These are phyloP conservation scores for Ochotona princeps DNA, from an alignment of 2,113 vertebrate species.

Conservation along the genomic window DNA sequence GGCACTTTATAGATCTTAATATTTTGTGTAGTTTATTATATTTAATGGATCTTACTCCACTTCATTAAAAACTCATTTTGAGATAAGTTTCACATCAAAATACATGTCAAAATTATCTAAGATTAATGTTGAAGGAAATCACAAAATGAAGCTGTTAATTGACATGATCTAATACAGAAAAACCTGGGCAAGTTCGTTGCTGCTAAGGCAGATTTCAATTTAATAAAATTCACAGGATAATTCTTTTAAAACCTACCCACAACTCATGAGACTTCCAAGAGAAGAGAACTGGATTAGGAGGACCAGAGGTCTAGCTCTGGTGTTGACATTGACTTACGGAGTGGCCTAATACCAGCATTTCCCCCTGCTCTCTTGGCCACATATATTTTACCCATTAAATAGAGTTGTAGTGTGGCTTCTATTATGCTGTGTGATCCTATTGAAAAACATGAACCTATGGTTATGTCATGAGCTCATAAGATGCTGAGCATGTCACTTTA, in stretches of 20 bases:
- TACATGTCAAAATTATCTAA: conserved; percentile 12
- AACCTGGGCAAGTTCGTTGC: background rate
- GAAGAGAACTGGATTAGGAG: background rate
- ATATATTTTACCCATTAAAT: background rate
- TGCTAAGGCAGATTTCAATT: background rate
- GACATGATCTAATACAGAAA: background rate
- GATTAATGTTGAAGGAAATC: background rate
- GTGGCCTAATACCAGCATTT: background rate
- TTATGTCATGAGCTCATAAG: background rate
- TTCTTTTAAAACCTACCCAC: background rate
- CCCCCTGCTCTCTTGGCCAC: background rate
- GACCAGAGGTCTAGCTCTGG: background rate
- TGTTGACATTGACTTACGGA: background rate
- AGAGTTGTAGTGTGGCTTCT: background rate
- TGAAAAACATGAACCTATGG: background rate
- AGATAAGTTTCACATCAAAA: conserved; percentile 34
- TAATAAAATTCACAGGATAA: background rate
- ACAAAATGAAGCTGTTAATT: background rate
- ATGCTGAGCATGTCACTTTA: background rate
- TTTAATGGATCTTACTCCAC: background rate
- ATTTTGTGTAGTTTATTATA: conserved; percentile 16
- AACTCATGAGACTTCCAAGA: background rate
- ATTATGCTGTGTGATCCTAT: background rate
- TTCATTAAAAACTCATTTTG: background rate
- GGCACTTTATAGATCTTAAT: background rate